Base-by-base conservation (phyloP, 1,140 invertebrate genomes). In the Temnothorax nylanderi region DNA sequence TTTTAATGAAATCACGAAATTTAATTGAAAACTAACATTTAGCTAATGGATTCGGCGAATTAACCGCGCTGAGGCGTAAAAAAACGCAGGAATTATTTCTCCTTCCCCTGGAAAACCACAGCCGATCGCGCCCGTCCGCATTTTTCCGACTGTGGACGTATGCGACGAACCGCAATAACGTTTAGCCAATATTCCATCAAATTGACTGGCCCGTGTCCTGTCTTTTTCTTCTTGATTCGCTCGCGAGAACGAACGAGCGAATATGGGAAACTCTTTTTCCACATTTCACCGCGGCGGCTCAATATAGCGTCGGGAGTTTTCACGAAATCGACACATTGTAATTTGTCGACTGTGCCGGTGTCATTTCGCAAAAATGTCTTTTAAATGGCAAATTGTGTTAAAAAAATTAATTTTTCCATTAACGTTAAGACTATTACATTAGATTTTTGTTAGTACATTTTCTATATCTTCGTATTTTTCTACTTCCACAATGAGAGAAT, bases 101-200 rank as follows among this genome's bases (percentile, higher is more conserved):
- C 76, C 32, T 80, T 81, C 47, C 51, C 10, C 77, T 86, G 75
- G n/a, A 69, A 86, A 80, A 58, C 49, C 58, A 26, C 71, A 75
- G n/a, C 16, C 44, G 18, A n/a, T 56, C 64, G 76, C 76, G 60
- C 6, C 44, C 26, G 21, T 67, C 49, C 56, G 71, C 81, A 85
- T 86, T 89, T 89, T 82, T 72, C 67, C 87, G 60, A 18, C 51
- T 78, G 77, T 78, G 71, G 56, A 44, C 64, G 84, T 87, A 89
- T 71, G 89, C 89, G 82, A 84, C 71, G 88, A 87, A 90, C 85
- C 89, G 88, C 85, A 78, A 87, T 90, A 89, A 90, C 89, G 77
- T 87, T 78, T 74, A 89, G 76, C 65, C 88, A 88, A 90, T 89
- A 90, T 90, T 89, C 89, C 58, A 90, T 89, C 77, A 88, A 87